Evolutionary conservation across 1,140 invertebrate species (phyloP), one percentile per base, ranked within the genome.

Genomic region (Planococcus citri): DNA sequence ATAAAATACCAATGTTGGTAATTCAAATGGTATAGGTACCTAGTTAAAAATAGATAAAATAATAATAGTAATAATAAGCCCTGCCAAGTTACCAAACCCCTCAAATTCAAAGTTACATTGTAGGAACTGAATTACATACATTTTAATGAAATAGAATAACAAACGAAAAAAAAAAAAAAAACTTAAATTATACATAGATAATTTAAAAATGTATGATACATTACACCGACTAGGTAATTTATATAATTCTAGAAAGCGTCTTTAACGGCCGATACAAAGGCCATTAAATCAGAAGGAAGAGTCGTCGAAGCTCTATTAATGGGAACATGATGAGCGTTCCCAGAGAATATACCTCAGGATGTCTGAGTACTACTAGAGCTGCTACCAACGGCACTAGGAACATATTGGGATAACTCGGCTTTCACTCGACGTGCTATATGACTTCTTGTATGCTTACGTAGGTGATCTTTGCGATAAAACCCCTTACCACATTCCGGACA

Each of bases 401-500:
- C 60, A 27, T 64, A 64, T 25, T 64, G 60, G 3, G 60, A 64
- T 25, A 64, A 27, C 20, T 64, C 60, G 17, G 60, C 60, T 75
- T 91, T 92, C 9, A 91, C 88, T 57, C 75, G 69, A 17, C 76
- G 81, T 76, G 69, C 79, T 75, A 74, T 80, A 70, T 85, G 83
- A 74, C 81, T 83, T 61, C 81, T 79, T 1, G 83, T 77, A 73
- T 85, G 83, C 71, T 84, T 85, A 22, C 82, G 81, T 51, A 85
- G 74, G 71, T 85, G 83, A 75, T 85, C 83, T 68, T 84, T 84
- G 6, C 83, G 77, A 58, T 73, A 73, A 68, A 73, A 74, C 1
- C 81, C 82, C 75, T 84, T 84, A 1, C 82, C 81, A 70, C 83
- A 84, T 71, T 84, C 82, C 0, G 81, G 79, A 73, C 83, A 85